Evolutionary conservation across 2,888 invertebrate species (phyloP).

Genomic region (Apamea anceps): DNA sequence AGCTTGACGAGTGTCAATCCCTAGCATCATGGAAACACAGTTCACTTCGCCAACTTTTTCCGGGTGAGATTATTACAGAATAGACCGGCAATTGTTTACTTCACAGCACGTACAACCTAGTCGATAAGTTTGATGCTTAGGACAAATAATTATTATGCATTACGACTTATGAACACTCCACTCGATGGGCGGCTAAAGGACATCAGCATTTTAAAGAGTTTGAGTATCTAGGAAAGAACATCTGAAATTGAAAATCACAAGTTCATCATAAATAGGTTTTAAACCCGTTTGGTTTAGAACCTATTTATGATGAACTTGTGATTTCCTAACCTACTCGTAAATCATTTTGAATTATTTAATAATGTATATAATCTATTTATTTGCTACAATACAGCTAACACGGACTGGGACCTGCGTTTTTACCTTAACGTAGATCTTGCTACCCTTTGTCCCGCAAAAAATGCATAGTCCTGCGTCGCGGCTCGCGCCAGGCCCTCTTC

Average conservation of each 20-base stretch:
- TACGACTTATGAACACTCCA: neutral
- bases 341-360: too few species aligned
- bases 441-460: slow-evolving; percentile 91
- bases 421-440: slow-evolving; percentile 88
- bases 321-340: neutral
- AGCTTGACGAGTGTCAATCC: neutral
- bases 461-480: slow-evolving; percentile 90
- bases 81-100: neutral
- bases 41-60: neutral
- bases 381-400: neutral
- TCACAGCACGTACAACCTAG: neutral
- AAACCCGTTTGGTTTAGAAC: too few species aligned
- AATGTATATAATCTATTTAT: too few species aligned
- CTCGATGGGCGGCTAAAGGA: neutral
- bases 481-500: slow-evolving; percentile 90
- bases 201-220: neutral
- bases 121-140: neutral
- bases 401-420: neutral
- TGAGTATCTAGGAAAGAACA: neutral
- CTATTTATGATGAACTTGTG: too few species aligned
- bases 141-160: neutral
- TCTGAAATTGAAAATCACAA: neutral
- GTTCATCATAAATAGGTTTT: neutral
- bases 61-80: neutral
- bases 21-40: neutral